Evolutionary conservation across 2,888 invertebrate species (phyloP), one percentile per base, ranked within the genome.

Genomic region (Masnerella sp.): DNA sequence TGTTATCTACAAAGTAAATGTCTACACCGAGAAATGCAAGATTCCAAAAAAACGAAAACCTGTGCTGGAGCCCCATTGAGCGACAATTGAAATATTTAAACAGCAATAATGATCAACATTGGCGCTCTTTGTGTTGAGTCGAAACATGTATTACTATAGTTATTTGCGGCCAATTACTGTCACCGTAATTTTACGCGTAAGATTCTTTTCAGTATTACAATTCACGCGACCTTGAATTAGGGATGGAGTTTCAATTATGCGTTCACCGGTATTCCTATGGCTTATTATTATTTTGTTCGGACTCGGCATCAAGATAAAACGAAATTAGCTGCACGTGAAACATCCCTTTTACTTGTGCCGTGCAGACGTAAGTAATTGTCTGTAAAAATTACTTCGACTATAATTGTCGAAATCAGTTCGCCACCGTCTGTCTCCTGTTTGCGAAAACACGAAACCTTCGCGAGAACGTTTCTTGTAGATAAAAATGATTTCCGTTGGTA

Each of bases 281-380:
- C 42, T 71, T 51, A 22, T 58, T 64, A 56, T 56, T 71, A 49
- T 58, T 51, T 58, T 15, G 30, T 47, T 36, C 52, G 22, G 20
- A 2, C 18, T 22, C 17, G 8, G 28, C 28, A 45, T 71, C 51
- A 47, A 54, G 62, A 70, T 70, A 45, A 34, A 64, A 30, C 18
- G 40, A 58, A 70, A 70, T 70, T 70, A 70, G 34, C 64, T 64
- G 54, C 62, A 70, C 62, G 70, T 40, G 18, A 54, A 69, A 32
- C 47, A 47, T 52, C 32, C 52, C 61, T 47, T 12, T 47, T 22
- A 38, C 51, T 22, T 40, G 18, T 43, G 15, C 30, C 49, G 47
- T 40, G 45, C 54, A 59, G 40, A 28, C 38, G 9, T 28, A 40
- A 45, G 47, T 69, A 61, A 45, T 70, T 62, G 49, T 56, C 15